These are phyloP conservation scores for Lycia hirtaria DNA, from an alignment of 2,888 invertebrate genomes.

Conservation along the genomic window DNA sequence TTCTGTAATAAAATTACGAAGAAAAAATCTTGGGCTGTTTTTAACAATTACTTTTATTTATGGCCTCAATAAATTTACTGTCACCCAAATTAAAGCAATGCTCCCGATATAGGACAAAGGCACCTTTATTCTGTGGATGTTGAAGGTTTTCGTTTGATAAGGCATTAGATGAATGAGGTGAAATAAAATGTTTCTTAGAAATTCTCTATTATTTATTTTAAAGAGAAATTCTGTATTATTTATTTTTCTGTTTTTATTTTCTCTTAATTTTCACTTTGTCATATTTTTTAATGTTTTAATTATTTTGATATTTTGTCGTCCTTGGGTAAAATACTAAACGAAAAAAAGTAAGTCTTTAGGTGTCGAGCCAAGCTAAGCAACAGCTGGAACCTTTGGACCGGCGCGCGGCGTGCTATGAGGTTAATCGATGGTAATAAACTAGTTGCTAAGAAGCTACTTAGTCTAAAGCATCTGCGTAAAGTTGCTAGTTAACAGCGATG, in stretches of 20 bases:
- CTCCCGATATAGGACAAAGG: slow-evolving; percentile 63
- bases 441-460: no score
- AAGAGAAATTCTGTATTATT: slow-evolving; percentile 32
- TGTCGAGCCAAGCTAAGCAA: no score
- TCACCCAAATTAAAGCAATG: slow-evolving; percentile 68
- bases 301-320: neutral
- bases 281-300: neutral
- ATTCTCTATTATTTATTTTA: slow-evolving; percentile 35
- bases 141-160: slow-evolving; percentile 51
- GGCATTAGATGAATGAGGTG: slow-evolving; percentile 37
- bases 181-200: slow-evolving; percentile 37
- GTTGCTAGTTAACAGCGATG: no score
- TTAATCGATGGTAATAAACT: no score
- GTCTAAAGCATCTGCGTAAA: no score
- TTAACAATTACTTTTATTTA: slow-evolving; percentile 80
- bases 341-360: no score
- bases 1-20: slow-evolving; percentile 76
- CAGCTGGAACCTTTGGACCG: no score
- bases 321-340: no score
- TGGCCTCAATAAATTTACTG: slow-evolving; percentile 75
- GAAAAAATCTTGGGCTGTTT: slow-evolving; percentile 74
- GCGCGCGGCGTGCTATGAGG: no score
- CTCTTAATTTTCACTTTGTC: neutral
- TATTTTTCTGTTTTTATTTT: slow-evolving; percentile 26
- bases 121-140: slow-evolving; percentile 62